Evolutionary conservation across 2,888 invertebrate genomes (phyloP).

Genomic region (Periphyllus acericola): DNA sequence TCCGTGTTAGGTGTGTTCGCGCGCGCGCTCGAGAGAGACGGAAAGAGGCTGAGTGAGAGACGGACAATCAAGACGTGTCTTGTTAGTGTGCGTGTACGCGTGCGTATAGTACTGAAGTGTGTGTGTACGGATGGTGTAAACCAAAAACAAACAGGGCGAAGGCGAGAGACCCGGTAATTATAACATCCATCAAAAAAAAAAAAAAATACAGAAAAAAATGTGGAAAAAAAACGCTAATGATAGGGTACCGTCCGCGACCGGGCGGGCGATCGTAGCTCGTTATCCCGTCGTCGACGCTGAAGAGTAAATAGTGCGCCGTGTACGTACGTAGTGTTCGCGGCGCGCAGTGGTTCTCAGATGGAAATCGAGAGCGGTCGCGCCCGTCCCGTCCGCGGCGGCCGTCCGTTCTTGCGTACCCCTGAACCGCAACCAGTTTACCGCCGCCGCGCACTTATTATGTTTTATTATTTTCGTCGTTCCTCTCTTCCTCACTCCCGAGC

Average conservation of each 20-base stretch:
- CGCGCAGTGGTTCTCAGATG: slow-evolving; percentile 40
- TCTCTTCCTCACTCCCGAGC: not conserved
- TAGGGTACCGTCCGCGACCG: slow-evolving; percentile 45
- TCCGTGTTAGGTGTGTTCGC: slow-evolving; percentile 27
- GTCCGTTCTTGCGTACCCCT: not conserved
- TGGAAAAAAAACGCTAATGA: slow-evolving; percentile 51
- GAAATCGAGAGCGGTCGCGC: not conserved
- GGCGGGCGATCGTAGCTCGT: slow-evolving; percentile 51
- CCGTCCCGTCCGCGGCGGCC: not conserved
- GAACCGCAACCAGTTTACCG: not conserved
- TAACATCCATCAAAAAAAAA: slow-evolving; percentile 54
- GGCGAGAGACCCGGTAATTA: slow-evolving; percentile 60
- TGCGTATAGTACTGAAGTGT: too few species aligned
- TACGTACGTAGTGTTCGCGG: not conserved
- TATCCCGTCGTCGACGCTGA: slow-evolving; percentile 48
- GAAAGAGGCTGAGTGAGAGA: not conserved
- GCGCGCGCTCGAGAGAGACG: not conserved
- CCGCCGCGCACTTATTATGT: slow-evolving; percentile 40
- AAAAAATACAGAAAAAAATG: not conserved
- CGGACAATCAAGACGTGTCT: slow-evolving; percentile 48
- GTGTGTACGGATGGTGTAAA: slow-evolving; percentile 35
- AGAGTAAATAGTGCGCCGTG: slow-evolving; percentile 38
- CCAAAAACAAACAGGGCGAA: slow-evolving; percentile 60
- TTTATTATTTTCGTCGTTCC: slow-evolving; percentile 28
- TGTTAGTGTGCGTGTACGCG: slow-evolving; percentile 39